Base-by-base conservation (phyloP, 2,113 vertebrate species). In the Percopsis transmontana region DNA sequence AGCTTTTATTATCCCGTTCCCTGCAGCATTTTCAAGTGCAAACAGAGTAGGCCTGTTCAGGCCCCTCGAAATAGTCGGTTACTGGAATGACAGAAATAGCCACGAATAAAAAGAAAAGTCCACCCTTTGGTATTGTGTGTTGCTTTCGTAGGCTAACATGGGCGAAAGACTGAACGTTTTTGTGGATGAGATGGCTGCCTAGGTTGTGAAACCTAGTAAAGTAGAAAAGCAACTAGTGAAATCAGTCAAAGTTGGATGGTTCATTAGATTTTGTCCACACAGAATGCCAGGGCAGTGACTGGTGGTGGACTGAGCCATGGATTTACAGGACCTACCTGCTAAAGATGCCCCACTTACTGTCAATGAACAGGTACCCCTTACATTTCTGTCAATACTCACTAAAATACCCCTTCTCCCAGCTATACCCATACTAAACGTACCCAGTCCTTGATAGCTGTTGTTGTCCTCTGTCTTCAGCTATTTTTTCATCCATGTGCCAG, bases 311-410 rank as follows among this genome's bases (percentile, higher is more conserved):
- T 68, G 51, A 88, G 81, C 83, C 83, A 98, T 98, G 96, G 95
- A 96, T 82, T 88, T 94, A 5, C 93, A 93, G 79, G 89, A 93
- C 0, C 86, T 89, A 63, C 87, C 91, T 58, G 81, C 88, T 72
- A 92, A 93, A 72, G 93, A 94, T 80, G 91, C 92, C 9, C 88
- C 95, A 12, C 94, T 96, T 70, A 95, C 93, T 21, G 92, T 98
- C 82, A 98, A 97, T 12, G 96, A 98, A 84, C 96, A 98, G 95
- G 96, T 98, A 94, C 80, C 59, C 27, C 33, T 58, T 62, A 58
- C 27, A 58, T 58, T 69, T 55, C 24, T 48, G 52, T 50, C 39
- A 19, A 39, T 47, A 2, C 20, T 3, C 21, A 14, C 7, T 2
- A 0, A 21, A n/a, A 16, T 1, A 0, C 39, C 44, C 9, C 24